These are phyloP conservation scores for Callospermophilus lateralis DNA, from an alignment of 2,113 vertebrate genomes.

Conservation along the genomic window DNA sequence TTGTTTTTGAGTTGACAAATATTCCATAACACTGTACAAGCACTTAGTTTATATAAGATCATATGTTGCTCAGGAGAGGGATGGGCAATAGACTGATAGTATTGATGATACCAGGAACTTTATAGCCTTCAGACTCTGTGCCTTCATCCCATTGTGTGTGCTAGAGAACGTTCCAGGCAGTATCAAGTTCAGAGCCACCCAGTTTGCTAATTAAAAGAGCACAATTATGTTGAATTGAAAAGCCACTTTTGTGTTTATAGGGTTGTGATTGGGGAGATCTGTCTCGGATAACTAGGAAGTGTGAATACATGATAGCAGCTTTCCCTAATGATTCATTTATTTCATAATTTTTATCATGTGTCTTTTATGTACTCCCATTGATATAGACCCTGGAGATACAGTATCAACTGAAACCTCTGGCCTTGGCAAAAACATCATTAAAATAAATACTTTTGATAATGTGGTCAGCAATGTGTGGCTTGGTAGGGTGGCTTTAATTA, in stretches of 20 bases:
- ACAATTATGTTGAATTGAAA: not conserved
- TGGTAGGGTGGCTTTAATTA: not conserved
- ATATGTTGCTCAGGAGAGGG: not conserved
- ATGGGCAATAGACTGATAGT: not conserved
- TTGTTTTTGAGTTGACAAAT: slow-evolving; percentile 19
- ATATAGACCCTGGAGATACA: not conserved
- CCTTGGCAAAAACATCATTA: not conserved
- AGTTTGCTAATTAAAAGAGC: not conserved
- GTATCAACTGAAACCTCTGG: not conserved
- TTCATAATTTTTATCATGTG: not conserved
- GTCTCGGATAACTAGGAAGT: not conserved
- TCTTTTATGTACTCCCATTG: not conserved
- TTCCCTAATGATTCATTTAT: not conserved
- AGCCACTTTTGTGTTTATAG: not conserved
- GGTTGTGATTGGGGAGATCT: not conserved
- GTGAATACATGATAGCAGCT: not conserved
- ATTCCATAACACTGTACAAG: not conserved
- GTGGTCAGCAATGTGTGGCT: not conserved
- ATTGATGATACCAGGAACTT: not conserved
- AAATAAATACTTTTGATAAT: not conserved
- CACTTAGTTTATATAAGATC: not conserved
- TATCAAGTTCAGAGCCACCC: not conserved
- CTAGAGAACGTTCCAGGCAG: not conserved
- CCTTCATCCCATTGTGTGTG: not conserved
- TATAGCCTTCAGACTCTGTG: not conserved